Base-by-base conservation (phyloP, 2,113 vertebrate species). In the Aegithalos caudatus region DNA sequence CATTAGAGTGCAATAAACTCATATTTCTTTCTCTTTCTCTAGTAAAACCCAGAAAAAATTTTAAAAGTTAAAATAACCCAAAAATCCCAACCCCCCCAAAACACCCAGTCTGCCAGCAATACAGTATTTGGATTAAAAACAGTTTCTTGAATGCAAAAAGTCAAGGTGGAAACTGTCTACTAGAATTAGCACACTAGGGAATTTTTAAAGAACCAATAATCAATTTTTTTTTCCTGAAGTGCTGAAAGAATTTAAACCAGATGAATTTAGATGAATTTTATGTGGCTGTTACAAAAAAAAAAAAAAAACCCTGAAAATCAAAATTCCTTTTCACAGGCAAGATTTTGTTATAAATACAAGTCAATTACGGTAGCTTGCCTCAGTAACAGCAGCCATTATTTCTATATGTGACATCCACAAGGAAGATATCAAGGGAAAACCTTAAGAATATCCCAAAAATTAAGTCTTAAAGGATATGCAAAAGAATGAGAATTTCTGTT, bases 171-270 rank as follows among this genome's bases (percentile, higher is more conserved):
- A 91, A n/a, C 16, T 35, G 16, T 38, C 33, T 64, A 24, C 57
- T 40, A 69, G 27, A 83, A 92, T 35, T 27, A 72, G 42, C 38
- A 48, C 56, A 90, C 71, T 23, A 42, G 38, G 13, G 37, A 82
- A 78, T 93, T 96, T 96, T 70, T 56, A 90, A 92, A 91, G 71
- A 74, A 92, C 71, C 25, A 76, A 58, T 94, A 95, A 91, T 93
- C 78, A 94, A 72, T 94, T 25, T 48, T 47, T 27, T 83, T 86
- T 74, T 86, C 67, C 31, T 88, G 48, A 88, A 71, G 38, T 74
- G 44, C 29, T 92, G 56, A 71, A 70, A 74, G 13, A 76, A 78
- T 70, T 74, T 81, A 84, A 53, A 38, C 19, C 21, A 71, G 33
- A 78, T n/a, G 13, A 83, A 71, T 61, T 93, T 69, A 86, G 19